Evolutionary conservation across 2,113 vertebrate genomes (phyloP), one percentile per base, ranked within the genome.

Genomic region (Menura novaehollandiae): DNA sequence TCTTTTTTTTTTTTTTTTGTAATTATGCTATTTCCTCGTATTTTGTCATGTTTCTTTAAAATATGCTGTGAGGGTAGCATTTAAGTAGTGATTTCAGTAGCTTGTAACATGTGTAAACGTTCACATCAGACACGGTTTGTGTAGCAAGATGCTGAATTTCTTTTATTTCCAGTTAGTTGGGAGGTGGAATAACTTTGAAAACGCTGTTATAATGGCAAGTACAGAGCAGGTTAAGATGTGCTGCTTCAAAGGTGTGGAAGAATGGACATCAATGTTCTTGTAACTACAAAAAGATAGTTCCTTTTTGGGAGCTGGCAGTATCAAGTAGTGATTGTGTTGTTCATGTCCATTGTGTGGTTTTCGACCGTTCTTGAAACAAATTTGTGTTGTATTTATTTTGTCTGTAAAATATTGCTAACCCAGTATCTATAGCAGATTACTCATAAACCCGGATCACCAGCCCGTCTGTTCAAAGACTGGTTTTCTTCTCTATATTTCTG

Each of bases 101-200:
- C 33, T 56, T 89, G 14, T 46, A 74, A 7, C 2, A 0, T 6
- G 11, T 56, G 19, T 44, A 51, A 81, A 39, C 0, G 0, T 35
- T 68, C 15, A 28, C 1, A 1, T 72, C 19, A 35, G 60, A 26
- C 6, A 19, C 23, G 15, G 28, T 63, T 81, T 78, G 11, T 87
- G 15, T 51, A 26, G 47, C 58, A 91, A 85, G 51, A 51, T 41
- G 43, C 13, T 56, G 49, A 85, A 26, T 92, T 79, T 55, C 23
- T 76, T 86, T 91, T 72, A 17, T 63, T 92, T 79, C 18, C 13
- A 22, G 2, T 77, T 58, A 78, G 35, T 12, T 69, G 51, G 37
- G 41, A 80, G 49, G 16, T 64, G 19, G 33, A 30, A 7, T 63
- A 79, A 46, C 28, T 35, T 21, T 56, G 47, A 55, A 73, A 72